Evolutionary conservation across 2,888 invertebrate species (phyloP), one percentile per base, ranked within the genome.

Genomic region (Apotomis turbidana): DNA sequence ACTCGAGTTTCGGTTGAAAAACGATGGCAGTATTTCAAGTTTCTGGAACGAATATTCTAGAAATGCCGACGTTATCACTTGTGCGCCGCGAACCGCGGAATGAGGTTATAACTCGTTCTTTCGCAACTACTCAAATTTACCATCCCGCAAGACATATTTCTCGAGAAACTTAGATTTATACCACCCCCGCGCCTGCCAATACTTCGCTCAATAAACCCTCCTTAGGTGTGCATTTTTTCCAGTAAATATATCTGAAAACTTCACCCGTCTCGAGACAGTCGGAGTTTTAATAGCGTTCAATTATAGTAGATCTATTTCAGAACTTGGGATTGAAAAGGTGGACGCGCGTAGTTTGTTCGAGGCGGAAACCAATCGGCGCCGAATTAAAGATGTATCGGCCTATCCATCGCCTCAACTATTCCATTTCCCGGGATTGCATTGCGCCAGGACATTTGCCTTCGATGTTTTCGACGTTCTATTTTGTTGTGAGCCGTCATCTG

Each of bases 231-330:
- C 74, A 71, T 72, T 73, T 73, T 72, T 70, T 54, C 63, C 58
- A 68, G 49, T 44, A 9, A 66, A 59, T 63, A 63, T 60, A 55
- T 78, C 76, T 62, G 52, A 63, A 12, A 70, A 70, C 51, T 70
- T 70, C 38, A 12, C 13, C 52, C 10, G 44, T 15, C 15, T 41
- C 41, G 59, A 57, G 61, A 54, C 76, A 71, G 78, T 41, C 64
- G 68, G 83, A 86, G 78, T 85, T 85, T 80, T 83, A 84, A 85
- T 83, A 84, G 81, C 78, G 77, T 78, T 70, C 81, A 78, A 84
- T 83, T 83, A 83, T 80, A 78, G 27, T 59, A 63, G 58, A 60
- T 58, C 64, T 70, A 57, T 62, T 58, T 58, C 10, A 10, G 57
- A 49, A 72, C 57, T 68, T 62, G 9, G n/a, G 60, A 71, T 71